Evolutionary conservation across 2,113 vertebrate genomes (phyloP).

Genomic region (Cygnus atratus): DNA sequence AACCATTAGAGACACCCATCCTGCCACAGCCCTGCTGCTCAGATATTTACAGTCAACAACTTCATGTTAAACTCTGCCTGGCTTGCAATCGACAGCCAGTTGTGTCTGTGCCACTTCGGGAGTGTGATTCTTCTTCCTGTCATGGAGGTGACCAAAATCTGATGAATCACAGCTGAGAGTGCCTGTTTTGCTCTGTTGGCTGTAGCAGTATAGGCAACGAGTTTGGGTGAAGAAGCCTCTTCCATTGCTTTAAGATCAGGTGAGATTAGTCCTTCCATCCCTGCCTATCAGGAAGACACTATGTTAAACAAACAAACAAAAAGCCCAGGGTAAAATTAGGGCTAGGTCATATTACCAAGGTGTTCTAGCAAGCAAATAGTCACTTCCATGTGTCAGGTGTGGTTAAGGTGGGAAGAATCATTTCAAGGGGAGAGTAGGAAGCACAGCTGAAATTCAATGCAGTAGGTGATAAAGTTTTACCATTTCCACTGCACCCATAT

Average conservation of each 20-base stretch:
- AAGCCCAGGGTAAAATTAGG: background rate
- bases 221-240: background rate
- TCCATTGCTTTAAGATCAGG: background rate
- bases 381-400: background rate
- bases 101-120: background rate
- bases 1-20: background rate
- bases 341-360: background rate
- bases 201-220: background rate
- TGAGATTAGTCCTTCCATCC: background rate
- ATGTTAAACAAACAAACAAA: background rate
- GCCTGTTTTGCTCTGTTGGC: background rate
- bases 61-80: background rate
- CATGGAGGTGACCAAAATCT: background rate
- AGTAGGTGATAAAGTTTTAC: background rate
- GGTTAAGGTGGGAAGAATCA: background rate
- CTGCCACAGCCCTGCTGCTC: background rate
- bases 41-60: background rate
- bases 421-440: background rate
- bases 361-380: background rate
- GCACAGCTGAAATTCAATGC: background rate
- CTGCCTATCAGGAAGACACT: background rate
- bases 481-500: background rate
- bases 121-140: background rate
- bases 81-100: background rate
- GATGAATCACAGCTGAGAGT: background rate